phyloP scores from a whole-genome alignment of 2,888 invertebrate species.

The Dryobotodes eremita region DNA sequence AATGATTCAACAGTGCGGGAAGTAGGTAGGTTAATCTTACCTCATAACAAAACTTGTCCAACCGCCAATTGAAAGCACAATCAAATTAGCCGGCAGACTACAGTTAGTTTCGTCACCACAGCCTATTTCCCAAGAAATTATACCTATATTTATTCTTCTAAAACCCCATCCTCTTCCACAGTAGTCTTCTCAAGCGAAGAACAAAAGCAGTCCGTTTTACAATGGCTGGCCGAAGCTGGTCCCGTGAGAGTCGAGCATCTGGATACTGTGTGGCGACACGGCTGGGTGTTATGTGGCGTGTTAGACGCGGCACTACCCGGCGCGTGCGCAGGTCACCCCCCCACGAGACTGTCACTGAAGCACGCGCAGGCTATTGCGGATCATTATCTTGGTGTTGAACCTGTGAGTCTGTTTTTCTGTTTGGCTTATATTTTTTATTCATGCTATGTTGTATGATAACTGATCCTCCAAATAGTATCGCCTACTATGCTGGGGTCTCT shows the following conservation, averaged over 20 bases:
- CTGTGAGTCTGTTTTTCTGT: constrained; percentile 81
- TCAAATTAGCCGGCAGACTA: no score
- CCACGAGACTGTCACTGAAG: constrained; percentile 83
- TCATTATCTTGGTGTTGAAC: constrained; percentile 91
- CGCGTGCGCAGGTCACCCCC: constrained; percentile 91
- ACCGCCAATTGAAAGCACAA: no score
- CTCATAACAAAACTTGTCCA: no score
- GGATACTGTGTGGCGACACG: constrained; percentile 91
- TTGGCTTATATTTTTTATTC: background rate
- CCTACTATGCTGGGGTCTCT: no score
- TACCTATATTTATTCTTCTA: background rate
- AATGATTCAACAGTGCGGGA: no score
- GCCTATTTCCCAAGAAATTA: no score
- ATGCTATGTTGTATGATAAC: background rate
- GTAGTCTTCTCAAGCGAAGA: constrained; percentile 87
- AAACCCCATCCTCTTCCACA: constrained; percentile 68
- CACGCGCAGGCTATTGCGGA: constrained; percentile 92
- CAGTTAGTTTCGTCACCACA: no score
- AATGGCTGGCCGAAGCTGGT: constrained; percentile 86
- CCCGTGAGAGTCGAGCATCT: constrained; percentile 84
- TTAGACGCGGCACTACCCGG: constrained; percentile 91
- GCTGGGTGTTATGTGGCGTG: constrained; percentile 91
- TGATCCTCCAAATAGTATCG: no score
- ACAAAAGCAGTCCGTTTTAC: constrained; percentile 83
- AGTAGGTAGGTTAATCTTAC: no score